A percentile compares a stretch with the other conserved stretches of the same genome.
These are phyloP conservation scores for Drosophila fulvimacula DNA, from an alignment of 2,888 invertebrate genomes.

Conservation along the genomic window DNA sequence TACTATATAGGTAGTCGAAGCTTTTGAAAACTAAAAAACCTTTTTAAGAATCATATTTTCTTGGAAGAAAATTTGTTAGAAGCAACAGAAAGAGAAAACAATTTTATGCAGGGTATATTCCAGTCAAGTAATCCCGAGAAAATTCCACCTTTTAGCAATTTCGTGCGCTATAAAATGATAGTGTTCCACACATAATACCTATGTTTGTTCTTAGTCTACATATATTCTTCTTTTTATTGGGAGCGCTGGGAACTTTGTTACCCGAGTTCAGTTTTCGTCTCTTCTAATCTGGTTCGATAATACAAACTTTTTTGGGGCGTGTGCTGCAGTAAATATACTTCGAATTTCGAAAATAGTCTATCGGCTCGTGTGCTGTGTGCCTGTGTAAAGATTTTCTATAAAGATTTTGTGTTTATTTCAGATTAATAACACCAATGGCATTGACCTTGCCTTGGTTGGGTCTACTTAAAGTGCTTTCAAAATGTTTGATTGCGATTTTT, in stretches of 20 bases:
- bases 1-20: too few species aligned
- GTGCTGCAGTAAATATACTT: constrained; percentile 12
- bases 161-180: constrained; percentile 1
- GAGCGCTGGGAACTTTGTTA: constrained; percentile 51
- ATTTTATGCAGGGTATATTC: background rate
- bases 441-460: constrained; percentile 43
- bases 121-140: background rate
- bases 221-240: constrained; percentile 9
- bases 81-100: background rate
- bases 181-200: background rate
- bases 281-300: constrained; percentile 21
- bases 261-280: constrained; percentile 18
- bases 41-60: too few species aligned
- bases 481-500: constrained; percentile 8
- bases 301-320: constrained; percentile 9
- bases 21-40: background rate
- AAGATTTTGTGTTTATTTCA: constrained; percentile 19
- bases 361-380: background rate
- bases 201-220: background rate
- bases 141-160: background rate
- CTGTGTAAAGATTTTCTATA: constrained; percentile 19
- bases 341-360: background rate
- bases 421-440: constrained; percentile 39
- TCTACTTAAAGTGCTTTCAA: constrained; percentile 11
- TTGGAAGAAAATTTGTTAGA: background rate